Evolutionary conservation across 2,113 vertebrate species (phyloP).

Genomic region (Brachypteracias leptosomus): DNA sequence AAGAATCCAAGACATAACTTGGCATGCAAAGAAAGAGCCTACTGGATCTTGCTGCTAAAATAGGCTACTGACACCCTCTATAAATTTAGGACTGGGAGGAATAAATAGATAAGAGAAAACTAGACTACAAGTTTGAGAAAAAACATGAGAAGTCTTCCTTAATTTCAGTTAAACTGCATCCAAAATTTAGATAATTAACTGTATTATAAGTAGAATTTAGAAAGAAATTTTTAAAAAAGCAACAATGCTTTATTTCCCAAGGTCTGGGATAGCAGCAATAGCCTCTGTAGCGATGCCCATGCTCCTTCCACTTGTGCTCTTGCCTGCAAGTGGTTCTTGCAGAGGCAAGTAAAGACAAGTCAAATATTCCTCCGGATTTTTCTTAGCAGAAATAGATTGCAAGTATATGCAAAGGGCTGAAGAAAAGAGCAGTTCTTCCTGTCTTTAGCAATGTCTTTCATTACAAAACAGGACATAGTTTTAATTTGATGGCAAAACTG

Average conservation of each 20-base stretch:
- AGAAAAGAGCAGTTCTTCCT: background rate
- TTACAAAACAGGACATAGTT: background rate
- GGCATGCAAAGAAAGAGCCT: background rate
- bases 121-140: background rate
- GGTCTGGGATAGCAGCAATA: background rate
- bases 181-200: background rate
- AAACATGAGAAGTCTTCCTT: background rate
- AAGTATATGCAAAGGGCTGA: background rate
- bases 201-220: background rate
- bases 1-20: background rate
- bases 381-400: background rate
- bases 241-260: background rate
- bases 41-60: background rate
- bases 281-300: background rate
- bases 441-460: background rate
- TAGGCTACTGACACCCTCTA: background rate
- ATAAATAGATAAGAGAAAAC: background rate
- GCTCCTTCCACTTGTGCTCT: background rate
- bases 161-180: background rate
- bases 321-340: background rate
- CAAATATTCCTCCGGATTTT: background rate
- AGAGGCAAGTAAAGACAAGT: background rate
- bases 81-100: background rate
- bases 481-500: background rate
- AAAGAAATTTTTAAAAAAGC: background rate